Evolutionary conservation across 1,140 invertebrate genomes (phyloP), one percentile per base, ranked within the genome.

Genomic region (Maconellicoccus hirsutus): DNA sequence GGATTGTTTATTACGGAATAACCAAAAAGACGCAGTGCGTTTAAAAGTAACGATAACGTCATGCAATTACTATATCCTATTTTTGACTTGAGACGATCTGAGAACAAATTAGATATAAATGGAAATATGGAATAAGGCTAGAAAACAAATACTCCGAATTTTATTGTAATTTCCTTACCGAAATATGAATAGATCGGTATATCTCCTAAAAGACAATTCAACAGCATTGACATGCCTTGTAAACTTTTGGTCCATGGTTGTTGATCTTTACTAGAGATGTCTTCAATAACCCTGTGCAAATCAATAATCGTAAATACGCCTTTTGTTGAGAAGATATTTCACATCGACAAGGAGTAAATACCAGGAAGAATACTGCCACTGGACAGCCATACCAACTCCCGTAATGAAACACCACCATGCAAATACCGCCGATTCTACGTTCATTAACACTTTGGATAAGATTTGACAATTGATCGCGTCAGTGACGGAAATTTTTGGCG

Each of bases 181-280:
- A 52, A 52, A 52, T 8, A 52, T 8, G 6, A 93, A 80, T 95
- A 91, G 75, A 94, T 92, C 0, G 92, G 92, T 72, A 94, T 79
- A 80, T 96, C 92, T n/a, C 94, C 94, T 23, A 86, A 80, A 75
- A 95, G 88, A 74, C 89, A 91, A 77, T 94, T 90, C 66, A 94
- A 84, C 3, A 86, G 86, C 76, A 89, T 86, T 1, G 86, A 86
- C 0, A 88, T 75, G 0, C 93, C 94, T 79, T 96, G 86, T 1
- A 96, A 77, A 0, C 92, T 89, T 80, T 94, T 93, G 6, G 90
- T 82, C 79, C 84, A 86, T 0, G 78, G 77, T 22, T 78, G 73
- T 16, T 52, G 6, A 3, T 52, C 6, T 14, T 52, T 52, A 16
- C 2, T 52, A 3, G 42, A 52, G 6, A 52, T 52, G 4, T 52